Percentiles rank a stretch among this genome's conserved stretches.
These are phyloP conservation scores for Aleiodes sp. DNA, from an alignment of 1,140 invertebrate genomes.

Conservation along the genomic window DNA sequence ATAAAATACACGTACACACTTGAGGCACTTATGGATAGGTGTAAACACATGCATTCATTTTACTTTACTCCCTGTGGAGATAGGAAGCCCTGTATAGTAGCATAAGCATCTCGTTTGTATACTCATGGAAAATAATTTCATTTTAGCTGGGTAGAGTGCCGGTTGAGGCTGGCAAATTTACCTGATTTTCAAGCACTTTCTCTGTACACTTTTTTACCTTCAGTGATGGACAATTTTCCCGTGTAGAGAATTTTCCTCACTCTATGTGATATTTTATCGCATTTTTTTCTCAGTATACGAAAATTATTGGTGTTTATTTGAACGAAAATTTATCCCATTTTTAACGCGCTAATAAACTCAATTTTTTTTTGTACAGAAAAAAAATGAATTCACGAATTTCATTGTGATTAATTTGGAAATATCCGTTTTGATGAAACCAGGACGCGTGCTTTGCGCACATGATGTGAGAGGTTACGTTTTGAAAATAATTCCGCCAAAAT, in stretches of 20 bases:
- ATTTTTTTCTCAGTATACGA: background rate
- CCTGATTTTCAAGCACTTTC: background rate
- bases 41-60: slow-evolving; percentile 18
- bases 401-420: too few relatives aligned
- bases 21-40: slow-evolving; percentile 2
- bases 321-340: too few relatives aligned
- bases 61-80: background rate
- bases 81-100: background rate
- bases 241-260: background rate
- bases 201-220: background rate
- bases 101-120: background rate
- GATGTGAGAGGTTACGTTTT: too few relatives aligned
- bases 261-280: background rate
- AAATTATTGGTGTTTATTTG: too few relatives aligned
- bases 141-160: background rate
- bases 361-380: too few relatives aligned
- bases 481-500: too few relatives aligned
- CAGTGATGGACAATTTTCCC: slow-evolving; percentile 7
- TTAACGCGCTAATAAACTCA: too few relatives aligned
- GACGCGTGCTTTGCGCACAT: too few relatives aligned
- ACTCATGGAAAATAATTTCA: slow-evolving; percentile 13
- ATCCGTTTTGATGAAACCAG: too few relatives aligned
- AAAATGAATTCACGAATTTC: too few relatives aligned
- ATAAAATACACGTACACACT: slow-evolving; percentile 1
- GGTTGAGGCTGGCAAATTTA: slow-evolving; percentile 5